A percentile compares a stretch with the other conserved stretches of the same genome.
These are phyloP conservation scores for Nomada ferruginata DNA, from an alignment of 2,888 invertebrate genomes.

Conservation along the genomic window DNA sequence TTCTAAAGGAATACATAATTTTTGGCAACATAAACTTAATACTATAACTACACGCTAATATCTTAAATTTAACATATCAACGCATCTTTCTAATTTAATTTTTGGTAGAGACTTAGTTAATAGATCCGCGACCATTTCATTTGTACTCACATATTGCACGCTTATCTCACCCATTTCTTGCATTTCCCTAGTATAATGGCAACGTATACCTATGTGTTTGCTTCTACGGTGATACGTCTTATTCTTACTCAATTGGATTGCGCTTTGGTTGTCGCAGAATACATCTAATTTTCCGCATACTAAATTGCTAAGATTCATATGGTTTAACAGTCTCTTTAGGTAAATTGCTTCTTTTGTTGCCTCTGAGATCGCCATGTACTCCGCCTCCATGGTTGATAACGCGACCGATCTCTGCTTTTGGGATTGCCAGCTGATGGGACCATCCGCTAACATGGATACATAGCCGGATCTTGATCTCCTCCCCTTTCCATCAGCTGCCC, in stretches of 20 bases:
- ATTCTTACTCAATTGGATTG: constrained; percentile 9
- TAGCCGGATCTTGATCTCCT: constrained; percentile 26
- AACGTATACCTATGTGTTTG: constrained; percentile 32
- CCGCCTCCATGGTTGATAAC: constrained; percentile 33
- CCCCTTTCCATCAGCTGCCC: constrained; percentile 11
- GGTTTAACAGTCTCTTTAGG: neutral
- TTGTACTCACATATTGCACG: constrained; percentile 3
- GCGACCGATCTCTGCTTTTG: constrained; percentile 35
- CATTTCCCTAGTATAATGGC: constrained; percentile 16
- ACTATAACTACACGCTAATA: constrained; percentile 57
- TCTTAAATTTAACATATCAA: constrained; percentile 55
- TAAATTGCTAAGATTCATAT: neutral
- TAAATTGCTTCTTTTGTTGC: constrained; percentile 26
- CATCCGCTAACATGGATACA: constrained; percentile 5
- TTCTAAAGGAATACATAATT: neutral
- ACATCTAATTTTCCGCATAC: neutral
- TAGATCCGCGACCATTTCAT: constrained; percentile 26
- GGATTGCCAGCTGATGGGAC: constrained; percentile 29
- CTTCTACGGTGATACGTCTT: neutral
- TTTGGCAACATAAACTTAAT: neutral
- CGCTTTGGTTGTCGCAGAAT: constrained; percentile 21
- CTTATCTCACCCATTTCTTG: constrained; percentile 9
- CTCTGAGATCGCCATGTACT: constrained; percentile 38
- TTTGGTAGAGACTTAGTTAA: constrained; percentile 15
- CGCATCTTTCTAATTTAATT: constrained; percentile 14